phyloP scores from a whole-genome alignment of 2,888 invertebrate species.

The Mythimna impura region DNA sequence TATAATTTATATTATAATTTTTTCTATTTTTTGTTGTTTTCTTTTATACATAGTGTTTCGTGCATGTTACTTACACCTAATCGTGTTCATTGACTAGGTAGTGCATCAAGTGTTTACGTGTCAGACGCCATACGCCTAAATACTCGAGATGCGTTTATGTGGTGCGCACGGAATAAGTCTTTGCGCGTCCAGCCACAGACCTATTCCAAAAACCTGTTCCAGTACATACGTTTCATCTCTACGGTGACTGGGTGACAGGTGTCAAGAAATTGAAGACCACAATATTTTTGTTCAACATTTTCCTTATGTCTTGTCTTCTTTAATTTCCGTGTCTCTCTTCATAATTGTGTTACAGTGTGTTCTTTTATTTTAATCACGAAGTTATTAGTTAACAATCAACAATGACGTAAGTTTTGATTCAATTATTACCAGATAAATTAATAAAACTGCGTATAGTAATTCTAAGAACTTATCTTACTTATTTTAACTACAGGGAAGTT shows the following conservation, averaged over 20 bases:
- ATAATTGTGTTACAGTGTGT: constrained; percentile 3
- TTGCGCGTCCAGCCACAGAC: too few relatives aligned
- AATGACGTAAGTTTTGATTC: constrained; percentile 42
- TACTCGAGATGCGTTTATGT: too few relatives aligned
- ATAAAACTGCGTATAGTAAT: neutral
- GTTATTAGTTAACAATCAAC: neutral
- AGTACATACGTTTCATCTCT: too few relatives aligned
- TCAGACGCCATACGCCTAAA: too few relatives aligned
- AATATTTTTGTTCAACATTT: constrained; percentile 36
- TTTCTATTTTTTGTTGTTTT: too few relatives aligned
- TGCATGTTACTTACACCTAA: too few relatives aligned
- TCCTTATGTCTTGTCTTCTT: constrained; percentile 22
- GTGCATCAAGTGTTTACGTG: too few relatives aligned
- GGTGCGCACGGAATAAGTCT: too few relatives aligned
- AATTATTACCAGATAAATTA: constrained; percentile 5
- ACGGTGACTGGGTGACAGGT: neutral
- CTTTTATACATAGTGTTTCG: too few relatives aligned
- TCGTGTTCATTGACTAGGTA: too few relatives aligned
- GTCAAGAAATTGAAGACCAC: neutral
- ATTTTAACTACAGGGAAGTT: constrained; percentile 78
- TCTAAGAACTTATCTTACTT: constrained; percentile 5
- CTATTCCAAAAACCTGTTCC: too few relatives aligned
- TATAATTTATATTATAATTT: too few relatives aligned
- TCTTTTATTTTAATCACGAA: constrained; percentile 23
- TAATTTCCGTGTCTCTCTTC: neutral